Conservation (phyloP, 1,140 invertebrate genomes). For the Dysdera silvatica region DNA sequence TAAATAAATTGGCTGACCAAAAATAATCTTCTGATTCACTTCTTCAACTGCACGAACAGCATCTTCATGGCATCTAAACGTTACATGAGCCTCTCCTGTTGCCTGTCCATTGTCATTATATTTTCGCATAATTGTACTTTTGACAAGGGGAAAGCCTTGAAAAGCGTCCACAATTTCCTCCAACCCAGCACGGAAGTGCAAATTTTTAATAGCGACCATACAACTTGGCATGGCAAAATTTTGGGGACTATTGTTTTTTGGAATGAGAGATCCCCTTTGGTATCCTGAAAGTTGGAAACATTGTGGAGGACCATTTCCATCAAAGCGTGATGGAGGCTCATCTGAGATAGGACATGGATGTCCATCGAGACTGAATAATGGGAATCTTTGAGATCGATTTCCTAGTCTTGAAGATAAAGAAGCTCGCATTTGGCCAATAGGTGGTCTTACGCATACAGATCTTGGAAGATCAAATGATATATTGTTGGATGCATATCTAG, state of each 20-base stretch:
- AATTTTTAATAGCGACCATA: slow-evolving; percentile 71
- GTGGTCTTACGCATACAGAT: no score
- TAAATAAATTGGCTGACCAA: slow-evolving; percentile 29
- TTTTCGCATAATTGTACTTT: slow-evolving; percentile 41
- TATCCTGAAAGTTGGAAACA: slow-evolving; percentile 31
- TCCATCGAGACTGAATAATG: no score
- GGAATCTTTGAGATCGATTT: no score
- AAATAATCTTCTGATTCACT: slow-evolving; percentile 38
- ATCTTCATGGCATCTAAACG: slow-evolving; percentile 64
- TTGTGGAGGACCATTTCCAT: no score
- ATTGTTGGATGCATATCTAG: no score
- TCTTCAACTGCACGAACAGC: slow-evolving; percentile 62
- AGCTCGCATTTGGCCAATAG: slow-evolving; percentile 3
- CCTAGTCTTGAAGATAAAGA: neutral
- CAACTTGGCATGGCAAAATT: slow-evolving; percentile 66
- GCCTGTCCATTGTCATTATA: slow-evolving; percentile 69
- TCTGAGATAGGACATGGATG: no score
- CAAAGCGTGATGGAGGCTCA: no score
- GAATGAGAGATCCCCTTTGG: no score
- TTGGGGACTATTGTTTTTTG: no score
- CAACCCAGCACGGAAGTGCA: slow-evolving; percentile 73
- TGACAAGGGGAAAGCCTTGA: slow-evolving; percentile 40
- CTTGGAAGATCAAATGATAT: no score
- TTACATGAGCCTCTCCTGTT: slow-evolving; percentile 79
- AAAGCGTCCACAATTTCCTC: slow-evolving; percentile 84